phyloP scores from a whole-genome alignment of 2,113 vertebrate species.

The Speoplatyrhinus poulsoni region DNA sequence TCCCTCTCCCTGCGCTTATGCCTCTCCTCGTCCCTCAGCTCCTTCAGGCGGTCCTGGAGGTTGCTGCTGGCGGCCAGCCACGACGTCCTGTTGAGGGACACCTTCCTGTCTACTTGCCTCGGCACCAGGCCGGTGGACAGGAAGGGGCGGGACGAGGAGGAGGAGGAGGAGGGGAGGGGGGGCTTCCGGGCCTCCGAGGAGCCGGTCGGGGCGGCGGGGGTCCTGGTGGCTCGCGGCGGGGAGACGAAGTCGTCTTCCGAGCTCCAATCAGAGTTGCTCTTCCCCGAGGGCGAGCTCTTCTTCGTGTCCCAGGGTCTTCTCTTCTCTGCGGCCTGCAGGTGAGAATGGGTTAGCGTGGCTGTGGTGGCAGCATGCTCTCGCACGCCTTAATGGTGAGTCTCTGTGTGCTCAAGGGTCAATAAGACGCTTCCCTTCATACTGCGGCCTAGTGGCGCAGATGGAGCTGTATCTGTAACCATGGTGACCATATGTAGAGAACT shows the following conservation, averaged over 20 bases:
- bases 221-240: neutral
- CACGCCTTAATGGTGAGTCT: no score
- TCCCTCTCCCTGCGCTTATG: constrained; percentile 9
- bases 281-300: constrained; percentile 1
- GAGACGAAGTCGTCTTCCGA: constrained; percentile 15
- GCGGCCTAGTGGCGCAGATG: no score
- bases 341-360: no score
- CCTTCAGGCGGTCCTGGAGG: neutral
- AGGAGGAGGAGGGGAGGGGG: neutral
- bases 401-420: no score
- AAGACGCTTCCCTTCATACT: no score
- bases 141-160: neutral
- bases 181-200: neutral
- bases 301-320: neutral
- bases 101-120: neutral
- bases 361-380: neutral
- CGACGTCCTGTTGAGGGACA: neutral
- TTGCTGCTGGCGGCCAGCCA: neutral
- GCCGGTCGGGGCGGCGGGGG: neutral
- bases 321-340: neutral
- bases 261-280: neutral
- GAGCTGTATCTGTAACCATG: no score
- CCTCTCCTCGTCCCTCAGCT: constrained; percentile 16
- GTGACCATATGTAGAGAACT: no score
- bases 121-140: no score